These are phyloP conservation scores for Drosophila sturtevanti DNA, from an alignment of 1,140 invertebrate genomes.

Conservation along the genomic window DNA sequence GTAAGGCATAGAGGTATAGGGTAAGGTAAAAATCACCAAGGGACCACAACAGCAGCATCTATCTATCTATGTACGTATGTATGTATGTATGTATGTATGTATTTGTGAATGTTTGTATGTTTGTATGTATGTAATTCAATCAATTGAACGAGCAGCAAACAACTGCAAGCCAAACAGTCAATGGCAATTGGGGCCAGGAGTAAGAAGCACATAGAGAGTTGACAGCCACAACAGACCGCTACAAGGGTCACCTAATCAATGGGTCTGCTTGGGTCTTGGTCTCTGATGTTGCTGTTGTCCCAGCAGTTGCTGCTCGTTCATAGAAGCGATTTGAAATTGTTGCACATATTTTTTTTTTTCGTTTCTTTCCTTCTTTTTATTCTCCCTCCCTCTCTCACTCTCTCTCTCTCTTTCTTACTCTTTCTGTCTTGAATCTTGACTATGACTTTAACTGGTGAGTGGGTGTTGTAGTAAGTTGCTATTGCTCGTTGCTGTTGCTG, in stretches of 20 bases:
- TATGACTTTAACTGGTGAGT: slow-evolving; percentile 41
- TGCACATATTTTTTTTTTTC: slow-evolving; percentile 56
- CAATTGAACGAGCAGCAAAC: slow-evolving; percentile 60
- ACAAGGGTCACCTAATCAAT: slow-evolving; percentile 80
- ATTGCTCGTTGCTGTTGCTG: slow-evolving; percentile 45
- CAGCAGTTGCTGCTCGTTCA: slow-evolving; percentile 40
- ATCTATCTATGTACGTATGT: too few relatives aligned
- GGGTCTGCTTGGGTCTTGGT: slow-evolving; percentile 41
- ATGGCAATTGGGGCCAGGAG: slow-evolving; percentile 72
- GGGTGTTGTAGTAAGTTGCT: slow-evolving; percentile 39
- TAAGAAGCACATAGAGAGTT: slow-evolving; percentile 23
- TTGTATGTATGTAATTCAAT: slow-evolving; percentile 78
- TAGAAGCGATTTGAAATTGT: slow-evolving; percentile 69
- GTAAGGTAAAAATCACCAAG: slow-evolving; percentile 38
- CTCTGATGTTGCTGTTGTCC: slow-evolving; percentile 28
- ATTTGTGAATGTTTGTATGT: too few relatives aligned
- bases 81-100: too few relatives aligned
- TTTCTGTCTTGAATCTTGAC: slow-evolving; percentile 10
- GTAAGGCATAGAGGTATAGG: slow-evolving; percentile 5
- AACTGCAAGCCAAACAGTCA: slow-evolving; percentile 51
- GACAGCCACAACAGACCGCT: slow-evolving; percentile 58
- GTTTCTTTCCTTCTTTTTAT: too few relatives aligned
- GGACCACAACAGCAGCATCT: slow-evolving; percentile 21
- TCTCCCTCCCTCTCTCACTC: too few relatives aligned
- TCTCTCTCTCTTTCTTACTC: too few relatives aligned